Evolutionary conservation across 2,888 invertebrate genomes (phyloP), one percentile per base, ranked within the genome.

Genomic region (Acanthosepion lycidas): DNA sequence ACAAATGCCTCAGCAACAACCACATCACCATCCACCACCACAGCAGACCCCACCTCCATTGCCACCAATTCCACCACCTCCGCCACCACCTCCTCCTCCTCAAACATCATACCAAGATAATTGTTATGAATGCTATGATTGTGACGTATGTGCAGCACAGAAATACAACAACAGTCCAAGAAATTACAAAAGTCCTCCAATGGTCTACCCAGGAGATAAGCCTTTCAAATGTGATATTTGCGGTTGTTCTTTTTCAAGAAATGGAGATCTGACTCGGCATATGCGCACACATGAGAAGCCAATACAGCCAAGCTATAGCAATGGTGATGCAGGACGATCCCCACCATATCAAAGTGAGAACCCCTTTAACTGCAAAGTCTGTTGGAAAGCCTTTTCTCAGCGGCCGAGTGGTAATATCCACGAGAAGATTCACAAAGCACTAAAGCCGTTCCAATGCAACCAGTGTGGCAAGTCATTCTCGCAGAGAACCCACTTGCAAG

Each of bases 151-250:
- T 51, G 93, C 51, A 28, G 33, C 28, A 5, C 51, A 93, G 53
- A 93, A 51, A 53, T 53, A 93, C 28, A 93, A 93, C 93, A 53
- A 28, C 15, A 78, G 78, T n/a, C 12, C 78, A 9, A 78, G 78
- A 78, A 78, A 12, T 78, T 78, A 78, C n/a, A 78, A 78, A 78
- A 53, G 51, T n/a, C 51, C 49, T 53, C n/a, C 93, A 28, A 53
- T 49, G 49, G n/a, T 51, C 53, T 53, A 93, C 33, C 53, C 93
- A 49, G 93, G 49, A 33, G 93, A 93, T 51, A 93, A 93, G 53
- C 93, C 93, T 53, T 93, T 93, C 53, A 93, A 93, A 93, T 93
- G 93, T 93, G 93, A 93, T 93, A 93, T 93, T 53, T 93, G 93
- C 33, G 93, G 93, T 93, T 93, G 93, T 53, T 53, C 51, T 51